phyloP scores from a whole-genome alignment of 2,797 vertebrate species.

The Myripristis murdjan region DNA sequence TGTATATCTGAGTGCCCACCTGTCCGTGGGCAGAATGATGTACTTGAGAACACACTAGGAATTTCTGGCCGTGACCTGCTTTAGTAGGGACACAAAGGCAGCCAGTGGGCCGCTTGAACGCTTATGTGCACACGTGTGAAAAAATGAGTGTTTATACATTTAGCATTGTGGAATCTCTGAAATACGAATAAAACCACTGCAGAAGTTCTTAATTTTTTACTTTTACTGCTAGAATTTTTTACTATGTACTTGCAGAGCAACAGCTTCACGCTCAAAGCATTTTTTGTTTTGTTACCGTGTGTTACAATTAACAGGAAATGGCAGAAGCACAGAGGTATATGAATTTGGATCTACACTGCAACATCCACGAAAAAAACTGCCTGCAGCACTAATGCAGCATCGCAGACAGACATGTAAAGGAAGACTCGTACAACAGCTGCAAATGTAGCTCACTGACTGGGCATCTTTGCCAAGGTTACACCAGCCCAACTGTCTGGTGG shows the following conservation, averaged over 20 bases:
- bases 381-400: neutral
- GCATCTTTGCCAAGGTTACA: slow-evolving; percentile 16
- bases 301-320: no score
- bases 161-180: no score
- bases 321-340: neutral
- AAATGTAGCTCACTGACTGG: slow-evolving; percentile 4
- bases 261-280: neutral
- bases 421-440: neutral
- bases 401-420: neutral
- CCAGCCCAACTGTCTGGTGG: slow-evolving; percentile 29
- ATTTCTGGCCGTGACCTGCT: slow-evolving; percentile 31
- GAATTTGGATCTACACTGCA: neutral
- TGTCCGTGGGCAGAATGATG: slow-evolving; percentile 25
- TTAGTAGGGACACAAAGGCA: slow-evolving; percentile 34
- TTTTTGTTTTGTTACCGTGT: no score
- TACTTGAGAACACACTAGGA: slow-evolving; percentile 52
- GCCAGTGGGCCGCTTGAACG: slow-evolving; percentile 17
- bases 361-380: neutral
- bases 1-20: slow-evolving; percentile 33
- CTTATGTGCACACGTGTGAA: neutral
- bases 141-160: neutral
- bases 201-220: no score
- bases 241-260: no score
- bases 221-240: neutral
- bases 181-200: neutral